These are phyloP conservation scores for Micrastur ruficollis DNA, from an alignment of 2,797 vertebrate species.

Conservation along the genomic window DNA sequence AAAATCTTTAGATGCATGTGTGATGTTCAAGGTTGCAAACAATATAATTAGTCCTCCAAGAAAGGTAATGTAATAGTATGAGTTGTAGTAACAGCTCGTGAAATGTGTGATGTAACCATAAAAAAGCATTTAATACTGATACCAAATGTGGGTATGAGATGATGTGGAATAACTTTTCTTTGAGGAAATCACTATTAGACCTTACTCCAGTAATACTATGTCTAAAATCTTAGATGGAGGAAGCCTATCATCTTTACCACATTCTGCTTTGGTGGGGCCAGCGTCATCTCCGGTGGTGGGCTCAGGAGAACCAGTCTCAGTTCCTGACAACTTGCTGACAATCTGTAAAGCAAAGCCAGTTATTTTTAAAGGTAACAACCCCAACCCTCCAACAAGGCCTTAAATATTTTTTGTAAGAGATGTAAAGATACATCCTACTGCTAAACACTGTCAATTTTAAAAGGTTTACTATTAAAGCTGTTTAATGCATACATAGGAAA, in stretches of 20 bases:
- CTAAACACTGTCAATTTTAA: background rate
- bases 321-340: slow-evolving; percentile 92
- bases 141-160: background rate
- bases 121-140: background rate
- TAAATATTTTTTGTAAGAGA: background rate
- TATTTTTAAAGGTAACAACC: slow-evolving; percentile 89
- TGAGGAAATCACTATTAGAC: background rate
- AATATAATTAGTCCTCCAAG: background rate
- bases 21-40: background rate
- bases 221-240: slow-evolving; percentile 75
- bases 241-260: slow-evolving; percentile 73
- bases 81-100: background rate
- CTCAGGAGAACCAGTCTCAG: slow-evolving; percentile 83
- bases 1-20: background rate
- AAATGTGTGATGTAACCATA: background rate
- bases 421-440: background rate
- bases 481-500: background rate
- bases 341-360: slow-evolving; percentile 92
- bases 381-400: background rate
- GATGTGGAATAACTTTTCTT: background rate
- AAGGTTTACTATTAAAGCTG: background rate
- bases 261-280: slow-evolving; percentile 72
- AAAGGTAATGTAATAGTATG: background rate
- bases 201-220: background rate
- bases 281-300: slow-evolving; percentile 64